These are phyloP conservation scores for Fregetta grallaria DNA, from an alignment of 2,113 vertebrate genomes.

Conservation along the genomic window DNA sequence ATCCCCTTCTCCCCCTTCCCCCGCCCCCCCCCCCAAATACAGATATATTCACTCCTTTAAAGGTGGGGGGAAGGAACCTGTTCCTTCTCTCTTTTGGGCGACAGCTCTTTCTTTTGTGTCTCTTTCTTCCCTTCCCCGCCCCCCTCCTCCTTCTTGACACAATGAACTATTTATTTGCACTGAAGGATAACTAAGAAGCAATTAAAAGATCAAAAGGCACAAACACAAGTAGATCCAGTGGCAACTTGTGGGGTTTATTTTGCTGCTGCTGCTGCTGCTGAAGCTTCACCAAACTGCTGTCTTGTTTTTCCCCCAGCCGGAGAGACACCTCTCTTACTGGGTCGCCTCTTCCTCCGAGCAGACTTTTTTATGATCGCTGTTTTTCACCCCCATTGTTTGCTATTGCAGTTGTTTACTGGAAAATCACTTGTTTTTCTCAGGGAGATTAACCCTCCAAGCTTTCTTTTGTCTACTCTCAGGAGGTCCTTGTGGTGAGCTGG, in stretches of 20 bases:
- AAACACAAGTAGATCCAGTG: slow-evolving; percentile 65
- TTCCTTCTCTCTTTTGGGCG: slow-evolving; percentile 58
- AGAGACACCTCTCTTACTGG: slow-evolving; percentile 45
- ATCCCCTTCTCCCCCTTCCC: background rate
- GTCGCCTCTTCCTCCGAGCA: slow-evolving; percentile 42
- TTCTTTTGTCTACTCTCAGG: slow-evolving; percentile 65
- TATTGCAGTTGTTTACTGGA: slow-evolving; percentile 67
- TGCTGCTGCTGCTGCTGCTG: background rate
- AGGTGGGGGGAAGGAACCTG: slow-evolving; percentile 55
- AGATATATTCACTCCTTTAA: slow-evolving; percentile 55
- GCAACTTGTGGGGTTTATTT: slow-evolving; percentile 67
- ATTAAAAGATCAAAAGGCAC: slow-evolving; percentile 75
- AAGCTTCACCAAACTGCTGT: slow-evolving; percentile 30
- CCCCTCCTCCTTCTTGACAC: slow-evolving; percentile 64
- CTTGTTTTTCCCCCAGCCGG: background rate
- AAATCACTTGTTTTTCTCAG: slow-evolving; percentile 64
- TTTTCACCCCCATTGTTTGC: slow-evolving; percentile 64
- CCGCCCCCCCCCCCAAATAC: background rate
- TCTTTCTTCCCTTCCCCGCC: slow-evolving; percentile 56
- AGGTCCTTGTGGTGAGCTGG: slow-evolving; percentile 62
- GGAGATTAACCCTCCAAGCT: slow-evolving; percentile 65
- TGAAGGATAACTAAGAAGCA: slow-evolving; percentile 74
- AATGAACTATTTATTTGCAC: slow-evolving; percentile 73
- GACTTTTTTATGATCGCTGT: slow-evolving; percentile 56
- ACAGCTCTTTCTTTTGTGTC: slow-evolving; percentile 62